Conservation (phyloP, 2,113 vertebrate genomes). For the Takifugu flavidus region DNA sequence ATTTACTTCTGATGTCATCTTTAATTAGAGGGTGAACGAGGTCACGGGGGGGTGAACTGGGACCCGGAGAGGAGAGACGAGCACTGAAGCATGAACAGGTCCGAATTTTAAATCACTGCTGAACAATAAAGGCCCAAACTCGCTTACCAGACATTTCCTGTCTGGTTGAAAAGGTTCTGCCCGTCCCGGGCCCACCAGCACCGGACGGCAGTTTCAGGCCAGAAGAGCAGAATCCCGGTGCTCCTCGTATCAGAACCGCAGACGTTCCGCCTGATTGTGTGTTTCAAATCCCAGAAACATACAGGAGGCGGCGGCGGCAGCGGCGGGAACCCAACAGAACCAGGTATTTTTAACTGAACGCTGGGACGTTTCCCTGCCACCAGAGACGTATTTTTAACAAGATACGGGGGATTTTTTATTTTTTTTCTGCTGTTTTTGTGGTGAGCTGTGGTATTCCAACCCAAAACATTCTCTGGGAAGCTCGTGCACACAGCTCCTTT, state of each 20-base stretch:
- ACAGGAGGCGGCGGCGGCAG: no score
- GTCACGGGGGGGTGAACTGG: conserved; percentile 4
- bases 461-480: not conserved
- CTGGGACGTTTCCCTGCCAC: not conserved
- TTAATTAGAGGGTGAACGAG: conserved; percentile 45
- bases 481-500: no score
- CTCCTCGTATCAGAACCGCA: not conserved
- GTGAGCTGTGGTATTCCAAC: not conserved
- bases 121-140: conserved; percentile 1
- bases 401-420: not conserved
- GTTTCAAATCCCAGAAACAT: not conserved
- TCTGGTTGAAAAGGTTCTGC: not conserved
- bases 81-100: not conserved
- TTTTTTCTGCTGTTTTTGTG: not conserved
- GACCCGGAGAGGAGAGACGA: conserved; percentile 15
- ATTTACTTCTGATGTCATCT: conserved; percentile 45
- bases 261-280: not conserved
- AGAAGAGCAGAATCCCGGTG: not conserved
- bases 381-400: not conserved
- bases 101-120: not conserved
- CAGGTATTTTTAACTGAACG: not conserved
- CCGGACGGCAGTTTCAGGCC: not conserved
- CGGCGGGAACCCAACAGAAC: not conserved
- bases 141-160: not conserved
- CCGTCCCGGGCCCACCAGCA: not conserved